Evolutionary conservation across 2,888 invertebrate genomes (phyloP).

Genomic region (Heliconius erato): DNA sequence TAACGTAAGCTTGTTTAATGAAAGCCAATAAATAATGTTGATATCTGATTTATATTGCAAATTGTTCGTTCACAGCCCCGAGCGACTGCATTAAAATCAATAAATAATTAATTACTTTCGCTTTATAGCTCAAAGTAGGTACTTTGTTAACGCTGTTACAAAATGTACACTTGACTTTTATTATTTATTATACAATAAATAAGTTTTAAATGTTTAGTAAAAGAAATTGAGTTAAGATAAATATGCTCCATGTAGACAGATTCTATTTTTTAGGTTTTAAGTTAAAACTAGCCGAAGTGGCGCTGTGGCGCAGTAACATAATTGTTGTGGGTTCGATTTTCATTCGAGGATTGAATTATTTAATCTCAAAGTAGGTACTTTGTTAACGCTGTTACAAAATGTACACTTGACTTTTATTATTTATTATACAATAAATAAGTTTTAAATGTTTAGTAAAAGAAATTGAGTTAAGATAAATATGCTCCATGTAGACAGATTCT

Average conservation of each 20-base stretch:
- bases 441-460: not conserved
- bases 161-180: not conserved
- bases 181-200: not conserved
- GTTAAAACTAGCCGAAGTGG: no score
- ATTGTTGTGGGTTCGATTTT: no score
- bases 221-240: not conserved
- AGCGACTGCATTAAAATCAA: conserved; percentile 28
- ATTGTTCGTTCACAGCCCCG: conserved; percentile 5
- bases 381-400: conserved; percentile 6
- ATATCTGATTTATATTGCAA: conserved; percentile 21
- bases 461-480: not conserved
- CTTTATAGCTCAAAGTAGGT: conserved; percentile 19
- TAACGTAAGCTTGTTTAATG: conserved; percentile 12
- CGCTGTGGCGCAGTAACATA: no score
- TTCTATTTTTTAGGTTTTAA: not conserved
- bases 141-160: conserved; percentile 16
- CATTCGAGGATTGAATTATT: no score
- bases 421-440: not conserved
- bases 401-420: not conserved
- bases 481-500: not conserved
- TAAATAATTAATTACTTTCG: conserved; percentile 29
- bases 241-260: not conserved
- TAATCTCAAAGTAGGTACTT: conserved; percentile 11
- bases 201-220: not conserved
- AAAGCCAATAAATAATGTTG: not conserved